A percentile compares a stretch with the other conserved stretches of the same genome.
phyloP scores from a whole-genome alignment of 2,113 vertebrate genomes.

The Chaenocephalus aceratus region DNA sequence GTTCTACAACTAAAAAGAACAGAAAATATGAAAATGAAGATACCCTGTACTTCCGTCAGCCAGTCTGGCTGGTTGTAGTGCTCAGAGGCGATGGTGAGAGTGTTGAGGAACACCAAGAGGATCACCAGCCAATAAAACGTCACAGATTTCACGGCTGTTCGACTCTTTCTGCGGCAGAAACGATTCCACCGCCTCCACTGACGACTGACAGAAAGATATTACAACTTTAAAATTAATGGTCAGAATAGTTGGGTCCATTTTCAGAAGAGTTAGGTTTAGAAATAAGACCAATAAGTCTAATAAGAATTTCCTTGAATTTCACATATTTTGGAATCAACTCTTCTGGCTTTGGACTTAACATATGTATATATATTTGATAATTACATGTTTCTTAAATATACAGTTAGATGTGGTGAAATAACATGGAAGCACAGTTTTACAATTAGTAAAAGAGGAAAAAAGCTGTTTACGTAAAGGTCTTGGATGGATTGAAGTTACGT shows the following conservation, averaged over 20 bases:
- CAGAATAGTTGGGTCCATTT: neutral
- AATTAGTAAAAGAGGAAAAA: neutral
- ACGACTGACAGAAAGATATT: slow-evolving; percentile 84
- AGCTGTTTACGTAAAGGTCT: neutral
- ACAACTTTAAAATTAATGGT: neutral
- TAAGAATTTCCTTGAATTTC: neutral
- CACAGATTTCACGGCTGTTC: slow-evolving; percentile 96
- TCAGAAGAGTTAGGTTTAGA: neutral
- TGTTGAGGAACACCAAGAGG: slow-evolving; percentile 98
- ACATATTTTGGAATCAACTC: slow-evolving; percentile 1
- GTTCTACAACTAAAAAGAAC: neutral
- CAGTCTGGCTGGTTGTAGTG: slow-evolving; percentile 97
- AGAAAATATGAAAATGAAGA: neutral
- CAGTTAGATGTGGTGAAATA: slow-evolving; percentile 5
- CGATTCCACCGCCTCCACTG: slow-evolving; percentile 98
- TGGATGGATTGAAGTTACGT: neutral
- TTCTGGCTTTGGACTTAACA: neutral
- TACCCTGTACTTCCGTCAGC: slow-evolving; percentile 97
- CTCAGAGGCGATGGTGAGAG: slow-evolving; percentile 97
- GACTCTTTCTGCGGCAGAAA: slow-evolving; percentile 93
- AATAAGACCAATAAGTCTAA: neutral
- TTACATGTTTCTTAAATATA: neutral
- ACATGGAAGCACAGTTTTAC: neutral
- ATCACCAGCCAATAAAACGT: slow-evolving; percentile 99
- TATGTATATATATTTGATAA: neutral